These are phyloP conservation scores for Labeo rohita DNA, from an alignment of 2,113 vertebrate genomes.

Conservation along the genomic window DNA sequence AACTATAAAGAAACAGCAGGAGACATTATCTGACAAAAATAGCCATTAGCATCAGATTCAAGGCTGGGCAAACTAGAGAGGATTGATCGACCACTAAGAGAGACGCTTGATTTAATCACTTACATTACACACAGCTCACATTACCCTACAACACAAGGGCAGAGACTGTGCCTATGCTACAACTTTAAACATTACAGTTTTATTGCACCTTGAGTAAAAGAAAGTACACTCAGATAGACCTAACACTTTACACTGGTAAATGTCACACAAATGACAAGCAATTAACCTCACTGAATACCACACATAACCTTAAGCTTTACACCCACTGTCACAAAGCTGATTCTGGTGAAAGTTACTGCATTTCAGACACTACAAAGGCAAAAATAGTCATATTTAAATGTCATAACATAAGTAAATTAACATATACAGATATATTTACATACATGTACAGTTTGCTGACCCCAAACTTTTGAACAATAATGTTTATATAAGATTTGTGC, in stretches of 20 bases:
- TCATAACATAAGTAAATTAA: not conserved
- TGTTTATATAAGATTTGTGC: too few species aligned
- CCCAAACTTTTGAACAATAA: too few species aligned
- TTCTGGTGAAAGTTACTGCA: not conserved
- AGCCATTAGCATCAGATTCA: slow-evolving; percentile 39
- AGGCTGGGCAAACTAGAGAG: slow-evolving; percentile 23
- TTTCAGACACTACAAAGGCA: not conserved
- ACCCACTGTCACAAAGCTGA: not conserved
- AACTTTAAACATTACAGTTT: not conserved
- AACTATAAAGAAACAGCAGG: slow-evolving; percentile 7
- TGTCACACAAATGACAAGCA: slow-evolving; percentile 2
- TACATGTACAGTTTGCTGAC: too few species aligned
- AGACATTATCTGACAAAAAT: slow-evolving; percentile 29
- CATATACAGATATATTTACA: not conserved
- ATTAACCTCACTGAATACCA: not conserved
- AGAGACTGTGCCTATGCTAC: not conserved
- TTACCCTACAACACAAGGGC: slow-evolving; percentile 23
- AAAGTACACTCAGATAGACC: not conserved
- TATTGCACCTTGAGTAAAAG: not conserved
- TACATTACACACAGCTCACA: slow-evolving; percentile 30
- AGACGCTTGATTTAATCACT: slow-evolving; percentile 39
- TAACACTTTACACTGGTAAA: not conserved
- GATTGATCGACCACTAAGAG: slow-evolving; percentile 31
- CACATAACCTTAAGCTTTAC: not conserved
- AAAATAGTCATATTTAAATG: not conserved